Evolutionary conservation across 2,888 invertebrate genomes (phyloP), one percentile per base, ranked within the genome.

Genomic region (Ophion obscuratus): DNA sequence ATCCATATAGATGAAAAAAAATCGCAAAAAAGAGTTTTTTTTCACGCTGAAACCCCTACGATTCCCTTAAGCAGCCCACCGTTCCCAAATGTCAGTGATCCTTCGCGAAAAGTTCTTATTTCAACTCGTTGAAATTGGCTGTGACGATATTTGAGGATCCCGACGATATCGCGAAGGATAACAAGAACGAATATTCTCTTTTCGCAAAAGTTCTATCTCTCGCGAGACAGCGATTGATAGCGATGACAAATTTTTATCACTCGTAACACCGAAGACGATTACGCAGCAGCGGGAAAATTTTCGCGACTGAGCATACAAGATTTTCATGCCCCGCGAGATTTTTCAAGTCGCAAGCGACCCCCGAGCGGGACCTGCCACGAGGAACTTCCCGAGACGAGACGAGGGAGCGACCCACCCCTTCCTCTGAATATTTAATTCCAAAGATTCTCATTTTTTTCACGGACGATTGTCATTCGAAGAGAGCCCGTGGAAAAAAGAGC

Each of bases 381-480:
- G 17, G n/a, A 74, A 81, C 67, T 53, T 64, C 59, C 9, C 73
- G 17, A 74, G 80, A 74, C 64, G 53, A 71, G 40, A 73, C 53
- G 59, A 74, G 66, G 36, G 44, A 66, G 84, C 40, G 70, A 66
- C 76, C 77, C 75, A 67, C 61, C 85, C 90, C 78, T 67, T 40
- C 76, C 74, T 31, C 90, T 93, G 92, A 93, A 93, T 93, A 93
- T 93, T 93, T 93, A 91, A 93, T 93, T 88, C 88, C 90, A 85
- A 88, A 89, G 92, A 92, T 91, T 90, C 90, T 91, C 90, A 92
- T 92, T 92, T 93, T 93, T 91, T 87, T 87, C 79, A 61, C 87
- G 89, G 89, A 81, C 91, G 93, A 94, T 93, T 93, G 94, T 93
- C 94, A 92, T 93, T 93, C 92, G 92, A 92, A 92, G 89, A 91